These are phyloP conservation scores for Crotophaga sulcirostris DNA, from an alignment of 2,113 vertebrate species.

Conservation along the genomic window DNA sequence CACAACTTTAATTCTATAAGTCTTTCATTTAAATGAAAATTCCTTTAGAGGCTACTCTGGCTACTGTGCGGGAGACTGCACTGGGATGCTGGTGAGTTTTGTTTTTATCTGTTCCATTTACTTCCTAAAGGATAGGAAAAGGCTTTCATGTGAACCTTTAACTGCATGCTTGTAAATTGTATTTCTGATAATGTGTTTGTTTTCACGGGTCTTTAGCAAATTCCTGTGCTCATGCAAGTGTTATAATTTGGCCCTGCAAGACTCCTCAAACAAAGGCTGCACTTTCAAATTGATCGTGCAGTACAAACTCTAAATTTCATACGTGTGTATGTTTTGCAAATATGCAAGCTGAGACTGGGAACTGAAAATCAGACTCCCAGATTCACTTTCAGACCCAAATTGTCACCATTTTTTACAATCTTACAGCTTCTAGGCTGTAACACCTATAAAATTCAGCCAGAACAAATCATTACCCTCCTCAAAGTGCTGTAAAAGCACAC, in stretches of 20 bases:
- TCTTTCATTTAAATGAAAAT: not conserved
- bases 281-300: not conserved
- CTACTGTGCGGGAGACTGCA: not conserved
- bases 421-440: not conserved
- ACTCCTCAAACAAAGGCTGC: not conserved
- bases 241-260: not conserved
- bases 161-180: not conserved
- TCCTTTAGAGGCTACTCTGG: not conserved
- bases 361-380: not conserved
- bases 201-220: not conserved
- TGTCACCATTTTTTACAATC: not conserved
- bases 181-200: conserved; percentile 3
- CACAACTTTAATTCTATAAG: not conserved
- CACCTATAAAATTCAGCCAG: not conserved
- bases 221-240: not conserved
- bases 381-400: not conserved
- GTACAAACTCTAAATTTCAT: not conserved
- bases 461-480: not conserved
- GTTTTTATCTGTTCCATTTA: not conserved
- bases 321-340: not conserved
- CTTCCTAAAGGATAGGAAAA: not conserved
- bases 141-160: not conserved
- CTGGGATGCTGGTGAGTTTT: not conserved
- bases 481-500: not conserved
- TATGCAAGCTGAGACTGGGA: not conserved